Conservation (phyloP, 2,113 vertebrate species). For the Syrrhaptes paradoxus region DNA sequence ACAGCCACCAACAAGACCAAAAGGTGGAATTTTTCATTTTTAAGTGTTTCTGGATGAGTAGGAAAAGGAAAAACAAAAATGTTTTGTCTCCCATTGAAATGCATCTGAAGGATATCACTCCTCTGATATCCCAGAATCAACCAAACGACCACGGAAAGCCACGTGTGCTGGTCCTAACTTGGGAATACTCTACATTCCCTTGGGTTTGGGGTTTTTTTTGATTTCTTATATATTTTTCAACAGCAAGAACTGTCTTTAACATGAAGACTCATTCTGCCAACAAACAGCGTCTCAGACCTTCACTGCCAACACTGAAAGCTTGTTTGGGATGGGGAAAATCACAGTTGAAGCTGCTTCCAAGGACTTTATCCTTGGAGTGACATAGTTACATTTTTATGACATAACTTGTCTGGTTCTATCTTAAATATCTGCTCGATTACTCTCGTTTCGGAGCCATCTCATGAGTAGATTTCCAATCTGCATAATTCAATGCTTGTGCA, state of each 20-base stretch:
- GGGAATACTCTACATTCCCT: neutral
- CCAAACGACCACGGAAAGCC: neutral
- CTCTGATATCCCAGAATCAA: neutral
- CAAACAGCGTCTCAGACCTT: neutral
- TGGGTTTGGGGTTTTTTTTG: neutral
- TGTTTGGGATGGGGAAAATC: neutral
- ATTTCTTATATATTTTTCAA: neutral
- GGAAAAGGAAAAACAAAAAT: neutral
- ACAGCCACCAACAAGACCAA: neutral
- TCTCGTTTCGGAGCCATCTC: neutral
- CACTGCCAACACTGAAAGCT: neutral
- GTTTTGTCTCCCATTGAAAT: neutral
- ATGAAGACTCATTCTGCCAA: neutral
- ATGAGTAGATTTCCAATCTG: neutral
- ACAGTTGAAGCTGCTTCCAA: neutral
- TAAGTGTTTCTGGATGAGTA: neutral
- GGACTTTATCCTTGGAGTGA: neutral
- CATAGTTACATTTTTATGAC: neutral
- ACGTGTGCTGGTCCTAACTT: neutral
- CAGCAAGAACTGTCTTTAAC: neutral
- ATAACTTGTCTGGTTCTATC: neutral
- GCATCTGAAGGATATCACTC: neutral
- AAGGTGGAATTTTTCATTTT: neutral
- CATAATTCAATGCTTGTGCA: neutral
- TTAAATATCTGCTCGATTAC: neutral